These are phyloP conservation scores for Agrochola lychnidis DNA, from an alignment of 2,888 invertebrate species.

Conservation along the genomic window DNA sequence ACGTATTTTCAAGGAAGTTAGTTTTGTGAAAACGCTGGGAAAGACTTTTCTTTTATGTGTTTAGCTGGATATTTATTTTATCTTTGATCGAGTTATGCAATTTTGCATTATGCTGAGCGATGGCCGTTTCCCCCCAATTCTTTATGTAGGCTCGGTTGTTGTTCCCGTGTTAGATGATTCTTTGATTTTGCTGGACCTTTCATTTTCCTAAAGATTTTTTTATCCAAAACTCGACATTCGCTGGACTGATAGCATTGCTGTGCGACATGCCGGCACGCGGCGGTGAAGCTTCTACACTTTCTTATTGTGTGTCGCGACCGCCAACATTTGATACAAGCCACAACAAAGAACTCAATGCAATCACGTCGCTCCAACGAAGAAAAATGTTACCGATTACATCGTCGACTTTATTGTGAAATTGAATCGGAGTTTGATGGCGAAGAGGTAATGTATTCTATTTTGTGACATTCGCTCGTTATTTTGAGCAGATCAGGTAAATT, in stretches of 20 bases:
- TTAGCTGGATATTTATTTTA: background rate
- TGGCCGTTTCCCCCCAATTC: background rate
- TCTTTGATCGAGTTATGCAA: background rate
- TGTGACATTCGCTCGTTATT: slow-evolving; percentile 24
- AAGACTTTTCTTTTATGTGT: background rate
- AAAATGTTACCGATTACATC: slow-evolving; percentile 57
- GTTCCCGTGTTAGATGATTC: background rate
- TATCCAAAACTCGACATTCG: too few relatives aligned
- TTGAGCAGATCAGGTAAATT: slow-evolving; percentile 19
- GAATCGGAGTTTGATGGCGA: slow-evolving; percentile 32
- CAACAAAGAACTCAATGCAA: slow-evolving; percentile 51
- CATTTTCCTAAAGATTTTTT: background rate
- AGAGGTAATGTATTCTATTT: slow-evolving; percentile 34
- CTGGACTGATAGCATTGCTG: background rate
- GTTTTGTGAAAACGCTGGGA: background rate
- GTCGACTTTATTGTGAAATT: slow-evolving; percentile 42
- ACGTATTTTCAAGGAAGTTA: background rate
- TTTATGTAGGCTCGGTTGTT: background rate
- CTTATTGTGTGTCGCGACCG: background rate
- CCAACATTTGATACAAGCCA: slow-evolving; percentile 24
- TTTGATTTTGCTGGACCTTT: background rate
- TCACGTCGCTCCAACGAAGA: slow-evolving; percentile 41
- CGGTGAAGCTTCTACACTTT: slow-evolving; percentile 4
- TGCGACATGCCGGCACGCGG: background rate
- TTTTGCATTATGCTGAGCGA: background rate